Percentiles rank a stretch among this genome's conserved stretches.
These are phyloP conservation scores for Hirundo rustica DNA, from an alignment of 2,797 vertebrate genomes.

Conservation along the genomic window DNA sequence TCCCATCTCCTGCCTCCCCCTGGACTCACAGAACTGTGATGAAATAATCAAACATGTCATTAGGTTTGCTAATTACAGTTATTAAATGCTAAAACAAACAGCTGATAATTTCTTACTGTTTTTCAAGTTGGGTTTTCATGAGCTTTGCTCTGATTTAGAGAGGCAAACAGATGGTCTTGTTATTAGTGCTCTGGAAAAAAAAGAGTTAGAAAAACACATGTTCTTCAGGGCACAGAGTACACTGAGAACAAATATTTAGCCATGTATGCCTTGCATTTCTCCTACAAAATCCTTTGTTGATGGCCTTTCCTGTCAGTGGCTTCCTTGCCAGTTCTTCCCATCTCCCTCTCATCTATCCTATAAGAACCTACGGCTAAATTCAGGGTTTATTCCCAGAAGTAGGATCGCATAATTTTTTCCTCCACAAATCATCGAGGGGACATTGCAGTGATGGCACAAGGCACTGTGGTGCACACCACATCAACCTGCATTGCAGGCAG, in stretches of 20 bases:
- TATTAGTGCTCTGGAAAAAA: conserved; percentile 48
- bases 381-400: neutral
- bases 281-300: conserved; percentile 2
- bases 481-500: neutral
- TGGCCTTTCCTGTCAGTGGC: neutral
- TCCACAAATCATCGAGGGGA: neutral
- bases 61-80: conserved; percentile 50
- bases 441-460: neutral
- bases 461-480: neutral
- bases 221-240: conserved; percentile 11
- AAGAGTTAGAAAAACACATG: conserved; percentile 29
- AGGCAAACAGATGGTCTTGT: conserved; percentile 54
- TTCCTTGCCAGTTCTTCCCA: neutral
- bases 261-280: neutral
- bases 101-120: conserved; percentile 52
- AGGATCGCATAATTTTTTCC: neutral
- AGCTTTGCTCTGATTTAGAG: conserved; percentile 46
- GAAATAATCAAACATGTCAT: conserved; percentile 49
- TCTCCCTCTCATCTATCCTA: neutral
- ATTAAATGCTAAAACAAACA: conserved; percentile 60
- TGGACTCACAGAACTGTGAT: neutral
- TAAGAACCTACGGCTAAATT: neutral
- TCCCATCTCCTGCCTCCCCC: neutral
- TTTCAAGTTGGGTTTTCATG: conserved; percentile 53
- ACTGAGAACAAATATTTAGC: conserved; percentile 36